These are phyloP conservation scores for Orthonevra nobilis DNA, from an alignment of 2,888 invertebrate genomes.

Conservation along the genomic window DNA sequence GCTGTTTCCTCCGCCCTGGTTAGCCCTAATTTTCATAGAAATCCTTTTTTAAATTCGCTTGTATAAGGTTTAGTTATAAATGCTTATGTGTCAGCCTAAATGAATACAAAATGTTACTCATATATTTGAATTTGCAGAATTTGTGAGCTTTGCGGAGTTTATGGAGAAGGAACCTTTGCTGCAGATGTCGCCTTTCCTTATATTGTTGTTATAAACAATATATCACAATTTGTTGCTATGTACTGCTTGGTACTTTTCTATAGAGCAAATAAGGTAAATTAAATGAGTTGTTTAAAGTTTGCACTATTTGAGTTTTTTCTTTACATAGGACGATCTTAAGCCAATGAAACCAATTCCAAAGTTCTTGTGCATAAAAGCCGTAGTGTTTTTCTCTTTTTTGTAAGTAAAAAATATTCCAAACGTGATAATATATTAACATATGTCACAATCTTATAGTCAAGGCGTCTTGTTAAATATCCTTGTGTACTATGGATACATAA, in stretches of 20 bases:
- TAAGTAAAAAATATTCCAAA: too few species aligned
- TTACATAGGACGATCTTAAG: constrained; percentile 83
- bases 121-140: constrained; percentile 83
- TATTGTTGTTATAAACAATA: constrained; percentile 92
- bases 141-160: constrained; percentile 91
- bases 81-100: too few species aligned
- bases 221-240: constrained; percentile 98
- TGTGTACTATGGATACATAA: constrained; percentile 91
- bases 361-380: constrained; percentile 97
- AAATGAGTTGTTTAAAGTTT: constrained; percentile 3
- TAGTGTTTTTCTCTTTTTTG: constrained; percentile 99
- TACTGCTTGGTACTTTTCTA: constrained; percentile 97
- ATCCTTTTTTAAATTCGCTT: background rate
- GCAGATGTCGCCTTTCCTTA: constrained; percentile 94
- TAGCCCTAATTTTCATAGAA: too few species aligned
- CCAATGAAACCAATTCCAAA: constrained; percentile 97
- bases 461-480: constrained; percentile 93
- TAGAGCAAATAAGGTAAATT: constrained; percentile 90
- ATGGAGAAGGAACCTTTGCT: constrained; percentile 95
- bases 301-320: background rate
- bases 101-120: too few species aligned
- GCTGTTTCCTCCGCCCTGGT: too few species aligned
- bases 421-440: too few species aligned
- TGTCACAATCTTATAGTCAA: constrained; percentile 88
- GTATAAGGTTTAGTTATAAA: too few species aligned